phyloP scores from a whole-genome alignment of 2,797 vertebrate genomes.

The Fratercula arctica region DNA sequence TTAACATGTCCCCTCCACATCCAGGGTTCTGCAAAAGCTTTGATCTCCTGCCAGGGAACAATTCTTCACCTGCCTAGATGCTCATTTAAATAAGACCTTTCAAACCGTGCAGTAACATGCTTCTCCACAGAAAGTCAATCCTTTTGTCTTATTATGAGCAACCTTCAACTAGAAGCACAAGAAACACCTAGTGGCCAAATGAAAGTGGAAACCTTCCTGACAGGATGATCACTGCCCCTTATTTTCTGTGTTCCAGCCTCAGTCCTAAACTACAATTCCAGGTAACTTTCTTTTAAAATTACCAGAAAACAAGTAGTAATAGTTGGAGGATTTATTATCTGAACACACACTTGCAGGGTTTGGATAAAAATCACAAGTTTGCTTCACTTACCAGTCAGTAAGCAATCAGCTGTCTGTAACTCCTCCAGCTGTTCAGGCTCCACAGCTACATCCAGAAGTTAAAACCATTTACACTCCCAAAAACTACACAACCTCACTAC shows the following conservation, averaged over 20 bases:
- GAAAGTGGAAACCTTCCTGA: neutral
- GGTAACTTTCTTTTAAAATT: neutral
- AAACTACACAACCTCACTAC: neutral
- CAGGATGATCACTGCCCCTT: neutral
- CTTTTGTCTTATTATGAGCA: neutral
- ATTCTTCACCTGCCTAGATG: rapidly evolving
- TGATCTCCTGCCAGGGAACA: neutral
- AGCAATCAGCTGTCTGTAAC: neutral
- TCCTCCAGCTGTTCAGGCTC: neutral
- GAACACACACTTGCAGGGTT: neutral
- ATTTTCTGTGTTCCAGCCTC: neutral
- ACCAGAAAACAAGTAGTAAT: neutral
- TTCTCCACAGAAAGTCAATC: neutral
- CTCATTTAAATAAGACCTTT: neutral
- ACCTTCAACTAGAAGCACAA: neutral
- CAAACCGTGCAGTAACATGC: neutral
- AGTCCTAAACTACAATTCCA: neutral
- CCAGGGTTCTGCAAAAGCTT: neutral
- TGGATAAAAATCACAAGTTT: neutral
- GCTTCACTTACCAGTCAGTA: neutral
- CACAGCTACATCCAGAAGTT: neutral
- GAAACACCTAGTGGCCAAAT: neutral
- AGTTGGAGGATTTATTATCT: neutral
- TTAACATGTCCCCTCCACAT: neutral
- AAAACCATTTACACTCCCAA: neutral